These are phyloP conservation scores for Aelia acuminata DNA, from an alignment of 2,888 invertebrate species.

Conservation along the genomic window DNA sequence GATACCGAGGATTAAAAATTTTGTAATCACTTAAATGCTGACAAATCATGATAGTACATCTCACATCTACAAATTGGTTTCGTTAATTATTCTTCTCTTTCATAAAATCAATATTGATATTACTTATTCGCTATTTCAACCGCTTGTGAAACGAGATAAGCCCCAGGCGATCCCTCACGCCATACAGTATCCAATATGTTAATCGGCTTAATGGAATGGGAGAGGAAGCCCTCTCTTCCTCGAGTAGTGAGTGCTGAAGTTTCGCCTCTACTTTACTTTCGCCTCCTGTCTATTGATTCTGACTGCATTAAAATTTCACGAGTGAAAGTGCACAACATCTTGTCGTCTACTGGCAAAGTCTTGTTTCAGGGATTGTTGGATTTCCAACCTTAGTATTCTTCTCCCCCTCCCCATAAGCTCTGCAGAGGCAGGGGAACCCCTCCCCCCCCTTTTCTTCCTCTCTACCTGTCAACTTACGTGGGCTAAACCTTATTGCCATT, in stretches of 20 bases:
- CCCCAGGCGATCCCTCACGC: not conserved
- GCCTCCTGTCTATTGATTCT: slow-evolving; percentile 26
- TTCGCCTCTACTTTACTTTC: slow-evolving; percentile 18
- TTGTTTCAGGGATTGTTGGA: slow-evolving; percentile 40
- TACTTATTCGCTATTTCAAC: not conserved
- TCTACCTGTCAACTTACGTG: slow-evolving; percentile 44
- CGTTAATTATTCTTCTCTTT: not conserved
- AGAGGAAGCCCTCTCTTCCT: not conserved
- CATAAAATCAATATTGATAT: not conserved
- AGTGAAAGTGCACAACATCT: slow-evolving; percentile 37
- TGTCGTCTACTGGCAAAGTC: slow-evolving; percentile 19
- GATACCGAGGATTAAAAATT: too few species aligned
- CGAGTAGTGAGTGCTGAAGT: not conserved
- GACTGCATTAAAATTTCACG: slow-evolving; percentile 38
- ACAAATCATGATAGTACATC: too few species aligned
- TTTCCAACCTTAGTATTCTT: slow-evolving; percentile 44
- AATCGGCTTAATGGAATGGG: slow-evolving; percentile 40
- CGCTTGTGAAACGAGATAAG: not conserved
- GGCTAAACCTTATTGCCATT: slow-evolving; percentile 49
- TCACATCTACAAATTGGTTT: too few species aligned
- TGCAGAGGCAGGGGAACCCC: slow-evolving; percentile 21
- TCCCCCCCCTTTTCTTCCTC: slow-evolving; percentile 35
- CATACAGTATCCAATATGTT: slow-evolving; percentile 10
- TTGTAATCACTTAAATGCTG: too few species aligned
- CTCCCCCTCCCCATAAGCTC: slow-evolving; percentile 36